Evolutionary conservation across 2,113 vertebrate genomes (phyloP).

Genomic region (Megaceryle torquata): DNA sequence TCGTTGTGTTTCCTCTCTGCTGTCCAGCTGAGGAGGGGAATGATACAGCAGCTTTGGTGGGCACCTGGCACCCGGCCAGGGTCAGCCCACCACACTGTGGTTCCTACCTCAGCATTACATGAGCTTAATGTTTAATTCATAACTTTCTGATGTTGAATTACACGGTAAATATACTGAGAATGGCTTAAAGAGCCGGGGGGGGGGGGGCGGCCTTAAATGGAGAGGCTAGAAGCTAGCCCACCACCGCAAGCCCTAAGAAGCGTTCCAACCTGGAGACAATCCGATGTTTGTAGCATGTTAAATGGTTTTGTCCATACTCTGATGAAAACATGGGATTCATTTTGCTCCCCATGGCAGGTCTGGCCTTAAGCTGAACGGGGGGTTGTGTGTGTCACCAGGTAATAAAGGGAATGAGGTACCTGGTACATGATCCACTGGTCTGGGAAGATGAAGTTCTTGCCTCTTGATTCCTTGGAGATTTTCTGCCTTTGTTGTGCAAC

Average conservation of each 20-base stretch:
- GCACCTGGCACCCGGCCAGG: not conserved
- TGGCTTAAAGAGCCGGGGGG: not conserved
- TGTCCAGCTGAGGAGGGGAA: not conserved
- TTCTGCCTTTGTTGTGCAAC: not conserved
- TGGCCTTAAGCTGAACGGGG: not conserved
- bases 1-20: not conserved
- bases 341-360: not conserved
- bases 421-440: not conserved
- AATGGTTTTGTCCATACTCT: not conserved
- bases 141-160: not conserved
- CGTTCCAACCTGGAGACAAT: not conserved
- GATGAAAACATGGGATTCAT: not conserved
- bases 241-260: not conserved
- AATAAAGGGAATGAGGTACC: not conserved
- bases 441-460: constrained; percentile 26
- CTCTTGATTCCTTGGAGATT: constrained; percentile 2
- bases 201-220: not conserved
- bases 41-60: not conserved
- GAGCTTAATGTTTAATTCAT: constrained; percentile 8
- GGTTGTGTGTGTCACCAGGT: not conserved
- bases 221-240: not conserved
- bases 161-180: not conserved
- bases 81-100: not conserved
- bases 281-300: not conserved
- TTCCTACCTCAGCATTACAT: not conserved